These are phyloP conservation scores for Gallinago solitaria DNA, from an alignment of 2,797 vertebrate species.

Conservation along the genomic window DNA sequence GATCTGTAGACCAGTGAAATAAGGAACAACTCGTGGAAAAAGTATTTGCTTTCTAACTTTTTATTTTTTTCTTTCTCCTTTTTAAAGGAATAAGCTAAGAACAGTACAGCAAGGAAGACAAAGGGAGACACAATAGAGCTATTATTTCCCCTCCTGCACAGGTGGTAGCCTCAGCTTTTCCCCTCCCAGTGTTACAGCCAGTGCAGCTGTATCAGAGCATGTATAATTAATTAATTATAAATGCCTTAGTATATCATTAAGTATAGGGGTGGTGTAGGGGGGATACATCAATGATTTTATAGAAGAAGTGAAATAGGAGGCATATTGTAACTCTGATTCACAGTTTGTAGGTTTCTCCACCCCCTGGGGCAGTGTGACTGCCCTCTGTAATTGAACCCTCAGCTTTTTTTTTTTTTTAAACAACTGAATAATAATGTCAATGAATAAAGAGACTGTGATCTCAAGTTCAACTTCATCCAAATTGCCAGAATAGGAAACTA, in stretches of 20 bases:
- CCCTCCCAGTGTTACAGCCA: not conserved
- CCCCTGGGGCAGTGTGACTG: slow-evolving; percentile 19
- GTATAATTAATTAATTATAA: slow-evolving; percentile 68
- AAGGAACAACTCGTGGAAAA: not conserved
- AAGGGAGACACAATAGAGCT: slow-evolving; percentile 21
- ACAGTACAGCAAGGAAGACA: not conserved
- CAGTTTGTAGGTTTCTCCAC: slow-evolving; percentile 18
- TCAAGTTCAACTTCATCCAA: not conserved
- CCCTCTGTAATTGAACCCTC: slow-evolving; percentile 46
- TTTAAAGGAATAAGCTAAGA: not conserved
- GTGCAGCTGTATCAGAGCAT: slow-evolving; percentile 49
- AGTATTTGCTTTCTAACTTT: not conserved
- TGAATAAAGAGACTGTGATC: not conserved
- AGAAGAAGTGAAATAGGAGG: not conserved
- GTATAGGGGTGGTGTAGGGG: not conserved
- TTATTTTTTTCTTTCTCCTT: not conserved
- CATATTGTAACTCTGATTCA: slow-evolving; percentile 23
- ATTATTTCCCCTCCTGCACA: slow-evolving; percentile 50
- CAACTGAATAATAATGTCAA: not conserved
- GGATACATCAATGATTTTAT: not conserved
- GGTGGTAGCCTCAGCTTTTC: slow-evolving; percentile 53
- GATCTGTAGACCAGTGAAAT: not conserved
- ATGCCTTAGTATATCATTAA: slow-evolving; percentile 57
- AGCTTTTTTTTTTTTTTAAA: not conserved
- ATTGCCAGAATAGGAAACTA: not conserved